Conservation (phyloP, 2,888 invertebrate species). For the Limnephilus lunatus region DNA sequence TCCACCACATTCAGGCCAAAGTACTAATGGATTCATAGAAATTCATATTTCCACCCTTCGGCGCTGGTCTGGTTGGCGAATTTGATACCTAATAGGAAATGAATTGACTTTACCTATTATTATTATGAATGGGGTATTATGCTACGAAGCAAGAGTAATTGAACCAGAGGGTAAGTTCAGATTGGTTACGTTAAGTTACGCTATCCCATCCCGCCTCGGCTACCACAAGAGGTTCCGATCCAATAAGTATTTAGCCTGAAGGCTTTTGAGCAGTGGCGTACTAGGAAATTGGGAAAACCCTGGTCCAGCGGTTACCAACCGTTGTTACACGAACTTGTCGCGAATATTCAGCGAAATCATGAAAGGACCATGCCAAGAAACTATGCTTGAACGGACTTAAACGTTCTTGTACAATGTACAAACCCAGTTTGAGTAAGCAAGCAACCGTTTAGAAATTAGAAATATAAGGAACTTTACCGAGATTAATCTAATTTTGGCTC, state of each 20-base stretch:
- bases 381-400: not conserved
- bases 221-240: not conserved
- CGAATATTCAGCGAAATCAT: not conserved
- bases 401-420: not conserved
- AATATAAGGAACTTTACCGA: too few relatives aligned
- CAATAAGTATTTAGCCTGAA: not conserved
- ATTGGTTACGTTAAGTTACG: not conserved
- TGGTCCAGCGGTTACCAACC: not conserved
- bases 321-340: not conserved
- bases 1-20: not conserved
- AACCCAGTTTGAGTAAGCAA: not conserved
- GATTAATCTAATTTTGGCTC: too few relatives aligned
- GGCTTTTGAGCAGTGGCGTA: not conserved
- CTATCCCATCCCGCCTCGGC: not conserved
- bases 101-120: not conserved
- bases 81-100: not conserved
- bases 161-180: not conserved
- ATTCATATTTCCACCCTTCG: not conserved
- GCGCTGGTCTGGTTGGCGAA: not conserved
- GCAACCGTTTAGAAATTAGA: too few relatives aligned
- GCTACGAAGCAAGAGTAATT: not conserved
- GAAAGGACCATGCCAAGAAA: not conserved
- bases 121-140: constrained; percentile 2
- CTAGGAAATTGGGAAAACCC: not conserved
- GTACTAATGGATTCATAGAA: not conserved